Evolutionary conservation across 1,140 invertebrate genomes (phyloP).

Genomic region (Whitmania pigra): DNA sequence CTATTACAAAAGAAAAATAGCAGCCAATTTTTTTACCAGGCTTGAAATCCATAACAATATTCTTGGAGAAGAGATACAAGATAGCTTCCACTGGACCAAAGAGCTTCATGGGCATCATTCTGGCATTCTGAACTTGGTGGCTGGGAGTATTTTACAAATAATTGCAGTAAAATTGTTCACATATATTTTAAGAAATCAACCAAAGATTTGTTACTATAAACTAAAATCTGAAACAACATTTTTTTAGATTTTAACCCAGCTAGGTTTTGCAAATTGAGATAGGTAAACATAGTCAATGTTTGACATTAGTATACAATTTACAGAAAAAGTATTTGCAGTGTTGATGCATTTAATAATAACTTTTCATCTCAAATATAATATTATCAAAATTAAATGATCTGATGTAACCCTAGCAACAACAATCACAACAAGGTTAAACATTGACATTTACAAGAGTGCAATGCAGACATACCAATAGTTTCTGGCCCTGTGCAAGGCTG

Average conservation of each 20-base stretch:
- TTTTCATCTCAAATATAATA: neutral
- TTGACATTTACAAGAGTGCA: neutral
- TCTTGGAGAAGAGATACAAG: neutral
- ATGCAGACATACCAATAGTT: constrained; percentile 1
- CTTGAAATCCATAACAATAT: constrained; percentile 34
- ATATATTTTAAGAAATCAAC: neutral
- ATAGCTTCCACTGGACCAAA: neutral
- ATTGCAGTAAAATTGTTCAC: neutral
- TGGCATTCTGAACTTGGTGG: neutral
- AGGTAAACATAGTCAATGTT: neutral
- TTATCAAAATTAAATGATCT: neutral
- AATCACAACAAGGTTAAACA: neutral
- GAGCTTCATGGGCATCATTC: neutral
- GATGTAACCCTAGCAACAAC: neutral
- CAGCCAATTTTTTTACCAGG: constrained; percentile 27
- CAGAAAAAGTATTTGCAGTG: too few species aligned
- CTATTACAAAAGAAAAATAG: neutral
- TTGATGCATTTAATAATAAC: too few species aligned
- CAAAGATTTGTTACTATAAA: neutral
- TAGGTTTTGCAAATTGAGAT: neutral
- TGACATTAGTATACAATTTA: too few species aligned
- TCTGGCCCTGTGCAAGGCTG: neutral
- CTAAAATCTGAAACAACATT: neutral
- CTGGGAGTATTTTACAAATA: neutral
- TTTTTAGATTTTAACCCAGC: neutral